Conservation (phyloP, 1,140 invertebrate genomes). For the Calliphora vicina region DNA sequence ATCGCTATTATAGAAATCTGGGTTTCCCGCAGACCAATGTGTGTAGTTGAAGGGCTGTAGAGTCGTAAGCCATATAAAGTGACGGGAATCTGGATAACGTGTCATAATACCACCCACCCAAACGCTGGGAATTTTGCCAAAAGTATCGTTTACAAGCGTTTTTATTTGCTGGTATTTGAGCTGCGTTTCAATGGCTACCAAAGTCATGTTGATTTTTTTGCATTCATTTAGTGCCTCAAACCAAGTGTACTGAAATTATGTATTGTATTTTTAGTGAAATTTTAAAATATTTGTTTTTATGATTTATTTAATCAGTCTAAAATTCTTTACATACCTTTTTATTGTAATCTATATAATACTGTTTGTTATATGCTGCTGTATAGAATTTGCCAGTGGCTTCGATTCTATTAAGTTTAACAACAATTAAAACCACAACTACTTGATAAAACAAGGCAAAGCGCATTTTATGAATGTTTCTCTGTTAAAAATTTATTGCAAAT, state of each 20-base stretch:
- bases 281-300: too few species aligned
- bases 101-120: not conserved
- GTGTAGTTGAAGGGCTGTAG: not conserved
- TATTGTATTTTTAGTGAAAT: too few species aligned
- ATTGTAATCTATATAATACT: too few species aligned
- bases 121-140: not conserved
- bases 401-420: too few species aligned
- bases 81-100: not conserved
- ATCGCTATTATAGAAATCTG: not conserved
- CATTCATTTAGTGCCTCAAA: not conserved
- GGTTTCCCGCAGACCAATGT: not conserved
- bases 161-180: not conserved
- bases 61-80: not conserved
- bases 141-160: not conserved
- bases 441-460: too few species aligned
- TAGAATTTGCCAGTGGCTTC: too few species aligned
- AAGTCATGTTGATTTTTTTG: not conserved
- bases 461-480: too few species aligned
- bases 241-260: not conserved
- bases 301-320: too few species aligned
- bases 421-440: too few species aligned
- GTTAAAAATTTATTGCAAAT: too few species aligned
- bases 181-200: not conserved
- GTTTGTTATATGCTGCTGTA: too few species aligned
- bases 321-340: too few species aligned